Evolutionary conservation across 2,797 vertebrate genomes (phyloP).

Genomic region (Cirrhinus mrigala): DNA sequence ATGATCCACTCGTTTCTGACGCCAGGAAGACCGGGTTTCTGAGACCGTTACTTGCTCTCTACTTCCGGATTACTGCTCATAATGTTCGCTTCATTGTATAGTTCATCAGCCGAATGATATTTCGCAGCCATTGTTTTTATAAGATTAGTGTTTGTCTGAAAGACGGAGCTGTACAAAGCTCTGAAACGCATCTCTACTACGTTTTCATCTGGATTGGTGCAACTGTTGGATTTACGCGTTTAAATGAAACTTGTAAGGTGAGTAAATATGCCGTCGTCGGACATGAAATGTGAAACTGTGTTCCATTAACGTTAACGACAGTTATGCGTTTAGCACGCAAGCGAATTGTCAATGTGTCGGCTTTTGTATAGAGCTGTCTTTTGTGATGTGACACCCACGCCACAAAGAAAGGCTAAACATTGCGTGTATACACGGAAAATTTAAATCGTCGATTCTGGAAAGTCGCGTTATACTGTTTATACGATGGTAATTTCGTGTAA

Average conservation of each 20-base stretch:
- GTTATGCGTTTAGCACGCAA: no score
- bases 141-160: not conserved
- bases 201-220: not conserved
- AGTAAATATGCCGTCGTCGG: not conserved
- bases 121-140: not conserved
- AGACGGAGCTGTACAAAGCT: not conserved
- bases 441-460: no score
- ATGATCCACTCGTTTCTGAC: not conserved
- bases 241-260: slow-evolving; percentile 63
- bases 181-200: not conserved
- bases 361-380: not conserved
- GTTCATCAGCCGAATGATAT: not conserved
- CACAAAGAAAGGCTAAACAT: not conserved
- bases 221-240: slow-evolving; percentile 26
- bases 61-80: slow-evolving; percentile 47
- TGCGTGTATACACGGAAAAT: not conserved
- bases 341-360: not conserved
- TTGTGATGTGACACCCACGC: slow-evolving; percentile 25
- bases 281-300: not conserved
- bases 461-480: no score
- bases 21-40: not conserved
- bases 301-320: not conserved
- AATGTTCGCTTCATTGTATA: not conserved
- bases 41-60: slow-evolving; percentile 16
- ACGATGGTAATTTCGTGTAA: not conserved